Base-by-base conservation (phyloP, 2,888 invertebrate genomes). In the Lutraria lutraria region DNA sequence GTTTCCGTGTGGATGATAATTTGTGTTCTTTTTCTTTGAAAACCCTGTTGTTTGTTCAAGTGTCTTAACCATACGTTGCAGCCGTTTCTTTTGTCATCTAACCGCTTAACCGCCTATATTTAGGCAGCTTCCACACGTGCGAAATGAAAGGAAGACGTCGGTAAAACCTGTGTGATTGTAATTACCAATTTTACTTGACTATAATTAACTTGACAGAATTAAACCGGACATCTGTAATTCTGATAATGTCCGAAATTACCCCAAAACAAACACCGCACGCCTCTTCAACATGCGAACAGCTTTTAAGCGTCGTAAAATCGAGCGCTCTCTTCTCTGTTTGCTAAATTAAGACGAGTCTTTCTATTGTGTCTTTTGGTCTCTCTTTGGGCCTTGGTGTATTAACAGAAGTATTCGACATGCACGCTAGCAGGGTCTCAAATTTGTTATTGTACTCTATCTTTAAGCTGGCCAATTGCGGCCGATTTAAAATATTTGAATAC, bases 151-250 rank as follows among this genome's bases (percentile, higher is more conserved):
- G 83, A 63, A n/a, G 29, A 85, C 25, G 53, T 76, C 85, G 21
- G 31, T 82, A 63, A 72, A 82, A 31, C 29, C 54, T 19, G 76
- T 72, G 82, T 81, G 82, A 54, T 80, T 52, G 54, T 81, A 87
- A 87, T 81, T 82, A 29, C 53, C 68, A 82, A 76, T 82, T 52
- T 76, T 72, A 82, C 82, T 25, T 12, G 29, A 82, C 82, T 87
- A 87, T 87, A 87, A 87, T 87, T 87, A 87, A 87, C 87, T 87
- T 82, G 87, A 81, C 63, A 68, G 63, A 81, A 54, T 81, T 72
- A 82, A 60, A 56, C 82, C 72, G 72, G 87, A 76, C 87, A 87
- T 82, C 82, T 87, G 87, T 87, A 81, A 52, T 54, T 81, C 68
- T 72, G 34, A 87, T 87, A 79, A 79, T 31, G 79, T 52, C 29